These are phyloP conservation scores for Trichechus manatus DNA, from an alignment of 2,113 vertebrate genomes.

Conservation along the genomic window DNA sequence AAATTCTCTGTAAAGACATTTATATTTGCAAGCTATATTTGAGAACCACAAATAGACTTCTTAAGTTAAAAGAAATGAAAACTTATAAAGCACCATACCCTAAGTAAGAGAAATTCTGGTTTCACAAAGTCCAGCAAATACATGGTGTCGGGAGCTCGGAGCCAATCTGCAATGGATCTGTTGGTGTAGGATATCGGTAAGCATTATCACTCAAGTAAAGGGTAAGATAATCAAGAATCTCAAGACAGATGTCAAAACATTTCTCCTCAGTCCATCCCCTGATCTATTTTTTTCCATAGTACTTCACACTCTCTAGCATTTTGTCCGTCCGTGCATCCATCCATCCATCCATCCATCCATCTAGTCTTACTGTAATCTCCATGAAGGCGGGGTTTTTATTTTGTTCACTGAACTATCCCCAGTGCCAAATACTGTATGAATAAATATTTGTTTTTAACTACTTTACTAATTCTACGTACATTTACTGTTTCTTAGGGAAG, in stretches of 20 bases:
- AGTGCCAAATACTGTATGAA: not conserved
- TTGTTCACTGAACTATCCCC: not conserved
- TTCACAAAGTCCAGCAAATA: slow-evolving; percentile 99
- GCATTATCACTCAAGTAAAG: not conserved
- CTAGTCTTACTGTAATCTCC: not conserved
- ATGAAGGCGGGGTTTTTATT: not conserved
- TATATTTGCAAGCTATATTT: not conserved
- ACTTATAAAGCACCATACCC: slow-evolving; percentile 88
- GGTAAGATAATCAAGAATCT: not conserved
- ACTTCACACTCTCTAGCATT: not conserved
- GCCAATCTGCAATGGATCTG: slow-evolving; percentile 99
- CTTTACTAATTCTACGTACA: slow-evolving; percentile 20
- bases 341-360: no score
- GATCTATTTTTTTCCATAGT: not conserved
- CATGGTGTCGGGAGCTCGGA: slow-evolving; percentile 98
- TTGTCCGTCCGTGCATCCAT: not conserved
- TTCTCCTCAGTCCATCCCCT: not conserved
- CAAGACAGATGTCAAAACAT: not conserved
- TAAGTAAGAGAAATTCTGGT: slow-evolving; percentile 97
- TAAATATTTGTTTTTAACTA: not conserved
- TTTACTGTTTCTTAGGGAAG: slow-evolving; percentile 14
- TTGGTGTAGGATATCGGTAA: not conserved
- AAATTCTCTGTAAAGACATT: not conserved
- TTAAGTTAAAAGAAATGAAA: slow-evolving; percentile 26
- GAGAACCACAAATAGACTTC: not conserved